Conservation (phyloP, 2,113 vertebrate species). For the Tretioscincus oriximinensis region DNA sequence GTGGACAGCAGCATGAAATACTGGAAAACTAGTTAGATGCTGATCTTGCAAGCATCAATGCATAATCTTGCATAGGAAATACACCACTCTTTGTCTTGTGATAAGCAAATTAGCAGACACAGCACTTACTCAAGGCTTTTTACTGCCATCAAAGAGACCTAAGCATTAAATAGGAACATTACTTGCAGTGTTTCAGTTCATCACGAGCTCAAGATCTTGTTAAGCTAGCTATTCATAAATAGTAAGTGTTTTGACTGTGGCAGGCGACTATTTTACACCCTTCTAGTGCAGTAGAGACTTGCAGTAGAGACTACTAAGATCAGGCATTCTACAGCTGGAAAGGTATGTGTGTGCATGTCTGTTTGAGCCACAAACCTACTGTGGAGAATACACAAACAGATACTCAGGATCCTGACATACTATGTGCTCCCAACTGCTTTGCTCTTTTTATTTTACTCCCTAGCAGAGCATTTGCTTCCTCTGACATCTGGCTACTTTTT, state of each 20-base stretch:
- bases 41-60: not conserved
- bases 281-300: not conserved
- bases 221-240: not conserved
- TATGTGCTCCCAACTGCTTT: not conserved
- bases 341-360: not conserved
- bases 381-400: not conserved
- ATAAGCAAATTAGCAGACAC: not conserved
- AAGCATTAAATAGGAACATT: not conserved
- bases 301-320: not conserved
- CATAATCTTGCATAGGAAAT: not conserved
- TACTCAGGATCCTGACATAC: not conserved
- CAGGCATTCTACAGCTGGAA: not conserved
- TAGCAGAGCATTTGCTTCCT: not conserved
- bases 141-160: not conserved
- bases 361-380: not conserved
- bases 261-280: not conserved
- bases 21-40: not conserved
- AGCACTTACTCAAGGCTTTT: not conserved
- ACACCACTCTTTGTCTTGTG: not conserved
- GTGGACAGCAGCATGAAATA: not conserved
- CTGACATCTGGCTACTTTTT: not conserved
- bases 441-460: fast-evolving
- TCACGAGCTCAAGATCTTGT: not conserved
- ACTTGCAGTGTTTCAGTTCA: not conserved
- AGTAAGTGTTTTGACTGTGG: too few species aligned